A percentile compares a stretch with the other conserved stretches of the same genome.
phyloP scores from a whole-genome alignment of 2,888 invertebrate genomes.

The Leptinotarsa juncta region DNA sequence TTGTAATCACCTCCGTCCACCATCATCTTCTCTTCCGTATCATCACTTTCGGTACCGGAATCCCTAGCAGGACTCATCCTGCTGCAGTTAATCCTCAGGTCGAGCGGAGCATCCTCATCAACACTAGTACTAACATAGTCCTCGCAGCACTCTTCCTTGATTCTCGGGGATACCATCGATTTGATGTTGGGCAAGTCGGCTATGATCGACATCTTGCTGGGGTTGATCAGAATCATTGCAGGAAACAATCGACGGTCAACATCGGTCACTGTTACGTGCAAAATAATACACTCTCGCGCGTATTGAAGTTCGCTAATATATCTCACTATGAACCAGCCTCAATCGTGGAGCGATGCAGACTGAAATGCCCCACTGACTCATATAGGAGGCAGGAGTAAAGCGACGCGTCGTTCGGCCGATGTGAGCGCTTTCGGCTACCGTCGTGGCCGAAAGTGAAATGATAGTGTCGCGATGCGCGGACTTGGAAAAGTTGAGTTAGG shows the following conservation, averaged over 20 bases:
- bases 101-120: constrained; percentile 72
- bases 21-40: constrained; percentile 72
- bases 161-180: constrained; percentile 46
- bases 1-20: constrained; percentile 68
- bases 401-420: constrained; percentile 69
- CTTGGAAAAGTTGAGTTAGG: constrained; percentile 60
- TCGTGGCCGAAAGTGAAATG: constrained; percentile 52
- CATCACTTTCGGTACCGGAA: constrained; percentile 85
- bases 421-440: constrained; percentile 63
- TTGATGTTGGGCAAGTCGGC: constrained; percentile 50
- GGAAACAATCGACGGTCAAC: constrained; percentile 32
- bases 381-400: constrained; percentile 64
- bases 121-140: constrained; percentile 50
- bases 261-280: constrained; percentile 40
- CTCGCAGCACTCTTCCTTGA: constrained; percentile 54
- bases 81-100: constrained; percentile 76
- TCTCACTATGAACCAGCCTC: constrained; percentile 43
- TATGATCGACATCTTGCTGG: constrained; percentile 53
- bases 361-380: constrained; percentile 73
- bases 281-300: constrained; percentile 19
- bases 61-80: constrained; percentile 69
- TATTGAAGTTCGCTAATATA: constrained; percentile 29
- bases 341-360: constrained; percentile 48
- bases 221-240: constrained; percentile 51
- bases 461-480: constrained; percentile 51